Evolutionary conservation across 2,797 vertebrate genomes (phyloP), one percentile per base, ranked within the genome.

Genomic region (Anguilla anguilla): DNA sequence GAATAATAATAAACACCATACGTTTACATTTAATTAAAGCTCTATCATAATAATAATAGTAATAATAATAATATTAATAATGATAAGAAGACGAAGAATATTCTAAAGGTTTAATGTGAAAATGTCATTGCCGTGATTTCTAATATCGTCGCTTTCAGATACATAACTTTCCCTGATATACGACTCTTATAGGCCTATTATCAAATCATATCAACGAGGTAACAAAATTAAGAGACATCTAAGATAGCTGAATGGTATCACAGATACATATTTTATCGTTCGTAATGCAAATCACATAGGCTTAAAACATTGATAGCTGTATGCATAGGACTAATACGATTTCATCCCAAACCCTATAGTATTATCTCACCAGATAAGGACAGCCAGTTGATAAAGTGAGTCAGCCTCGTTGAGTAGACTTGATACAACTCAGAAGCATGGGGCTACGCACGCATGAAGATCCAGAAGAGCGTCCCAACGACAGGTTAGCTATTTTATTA

Each of bases 311-410:
- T 93, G 93, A 95, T 95, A 93, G 91, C 88, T 79, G 89, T 86
- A 88, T 89, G 84, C 88, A 90, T 77, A 87, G 64, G 91, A 91
- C 91, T 90, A 92, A 91, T 91, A 85, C 39, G 82, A 17, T 91
- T 92, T 93, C 88, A 93, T 93, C 94, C 79, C 94, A 92, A 91
- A 90, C 93, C 92, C 93, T 89, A 83, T 87, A 85, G 89, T 72
- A 91, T 95, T 97, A 97, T 97, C 96, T 97, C 93, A 94, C 93
- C 95, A 95, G 96, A 97, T 97, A 97, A 97, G 95, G 89, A 91
- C 87, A 91, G 91, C 85, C 85, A 90, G 87, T 88, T 91, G 94
- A 96, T 96, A 95, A 95, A 95, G 90, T 85, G 89, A 77, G 92
- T 86, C 91, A 92, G 86, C 91, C 90, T 91, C 88, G 92, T 90